Evolutionary conservation across 2,888 invertebrate genomes (phyloP), one percentile per base, ranked within the genome.

Genomic region (Ectemnius continuus): DNA sequence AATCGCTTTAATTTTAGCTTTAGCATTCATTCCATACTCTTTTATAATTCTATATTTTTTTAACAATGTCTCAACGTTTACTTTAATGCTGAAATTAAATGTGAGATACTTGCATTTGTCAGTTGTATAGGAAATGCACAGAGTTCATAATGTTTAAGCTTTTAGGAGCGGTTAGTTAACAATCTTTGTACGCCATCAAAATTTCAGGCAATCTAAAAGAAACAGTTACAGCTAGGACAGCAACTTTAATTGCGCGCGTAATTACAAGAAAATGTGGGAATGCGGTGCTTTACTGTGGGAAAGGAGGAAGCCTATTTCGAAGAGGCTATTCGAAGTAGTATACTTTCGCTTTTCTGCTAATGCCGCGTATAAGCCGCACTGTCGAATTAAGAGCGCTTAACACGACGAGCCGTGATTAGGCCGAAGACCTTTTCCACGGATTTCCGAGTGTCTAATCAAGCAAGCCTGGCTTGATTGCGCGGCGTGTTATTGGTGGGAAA

Each of bases 391-490:
- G 61, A 74, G 66, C 69, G 74, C 71, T 78, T 78, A 72, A 58
- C 52, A 16, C 52, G 52, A 4, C n/a, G 52, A 52, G 67, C 60
- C 69, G 47, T 58, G 70, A 62, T 60, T 67, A 66, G 28, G 23
- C 56, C 72, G 56, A 78, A 73, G 56, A 69, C 65, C 59, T 36
- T 45, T 67, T 76, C 59, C 72, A 71, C 75, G 80, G 64, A 70
- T 68, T 82, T 84, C 76, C 76, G 78, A 70, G 70, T 67, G 60
- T 72, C 75, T 80, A 79, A 83, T 84, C 79, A 75, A 75, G 68
- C 79, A 75, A 75, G 68, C 61, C 47, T 61, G 62, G 47, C 61
- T 73, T 79, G 80, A 82, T 83, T 76, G 77, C 58, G 70, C 56
- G 65, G 61, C 68, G 75, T 72, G 73, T 81, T 81, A 82, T 85